Evolutionary conservation across 1,140 invertebrate species (phyloP), one percentile per base, ranked within the genome.

Genomic region (Zaprionus capensis): DNA sequence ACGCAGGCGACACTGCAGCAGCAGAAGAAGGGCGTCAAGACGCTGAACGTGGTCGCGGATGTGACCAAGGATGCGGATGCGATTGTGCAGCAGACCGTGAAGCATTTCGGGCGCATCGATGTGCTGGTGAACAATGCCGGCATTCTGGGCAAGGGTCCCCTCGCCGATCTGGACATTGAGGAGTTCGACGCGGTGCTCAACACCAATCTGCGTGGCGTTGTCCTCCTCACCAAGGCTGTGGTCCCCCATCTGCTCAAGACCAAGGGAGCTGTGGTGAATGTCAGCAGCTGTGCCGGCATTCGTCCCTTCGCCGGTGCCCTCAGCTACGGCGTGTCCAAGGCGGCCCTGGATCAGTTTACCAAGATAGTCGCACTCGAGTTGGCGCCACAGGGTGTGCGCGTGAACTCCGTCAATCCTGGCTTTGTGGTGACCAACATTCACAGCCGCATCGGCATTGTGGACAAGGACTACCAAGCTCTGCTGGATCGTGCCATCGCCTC

Each of bases 81-180:
- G 2, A 95, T 98, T 56, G 90, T 98, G 0, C 94, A 97, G 24
- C 94, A 94, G 9, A 96, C 96, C 0, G 93, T 97, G 2, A 93
- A 95, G 62, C 94, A 96, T 72, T 97, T 95, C 91, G 96, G 96
- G 2, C 94, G 95, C 91, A 93, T 97, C 17, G 96, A 97, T 93
- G 94, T 97, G 31, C 92, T 98, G 46, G 94, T 99, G 0, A 99
- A 99, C 92, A 97, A 97, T 94, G 98, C 97, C 56, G 98, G 98
- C 12, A 95, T 97, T 61, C 91, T 98, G 46, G 83, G 79, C 34
- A 66, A 20, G 6, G 91, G 97, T 34, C 94, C 94, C 4, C 97
- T 97, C 58, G 91, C 98, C 28, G 96, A 96, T 87, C 94, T 92
- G 53, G 98, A 95, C 41, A 92, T 98, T 55, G 95, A 96, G 28